A percentile compares a stretch with the other conserved stretches of the same genome.
Evolutionary conservation across 2,888 invertebrate species (phyloP).

Genomic region (Phymatocera aterrima): DNA sequence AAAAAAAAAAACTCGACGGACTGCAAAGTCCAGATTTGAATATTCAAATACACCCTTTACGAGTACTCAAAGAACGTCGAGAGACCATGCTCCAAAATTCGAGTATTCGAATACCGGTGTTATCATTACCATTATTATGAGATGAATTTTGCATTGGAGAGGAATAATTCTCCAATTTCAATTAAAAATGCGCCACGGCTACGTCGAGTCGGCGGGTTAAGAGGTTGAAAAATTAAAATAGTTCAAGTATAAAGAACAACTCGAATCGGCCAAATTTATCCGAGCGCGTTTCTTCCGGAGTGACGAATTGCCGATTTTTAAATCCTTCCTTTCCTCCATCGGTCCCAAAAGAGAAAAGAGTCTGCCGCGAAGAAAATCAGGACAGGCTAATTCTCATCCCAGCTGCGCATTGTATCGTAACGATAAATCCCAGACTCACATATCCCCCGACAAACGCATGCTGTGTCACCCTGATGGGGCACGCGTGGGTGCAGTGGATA

Average conservation of each 20-base stretch:
- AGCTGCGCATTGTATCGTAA: background rate
- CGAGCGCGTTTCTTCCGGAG: background rate
- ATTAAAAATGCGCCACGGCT: slow-evolving; percentile 13
- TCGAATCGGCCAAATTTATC: background rate
- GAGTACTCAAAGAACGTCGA: slow-evolving; percentile 13
- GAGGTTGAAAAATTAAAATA: background rate
- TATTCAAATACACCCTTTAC: slow-evolving; percentile 22
- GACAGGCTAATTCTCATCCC: background rate
- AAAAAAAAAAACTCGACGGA: background rate
- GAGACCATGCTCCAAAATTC: slow-evolving; percentile 3
- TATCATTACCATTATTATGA: slow-evolving; percentile 23
- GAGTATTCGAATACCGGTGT: slow-evolving; percentile 21
- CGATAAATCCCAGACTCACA: background rate
- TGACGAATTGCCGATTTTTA: background rate
- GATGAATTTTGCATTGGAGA: background rate
- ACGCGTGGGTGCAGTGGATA: too few relatives aligned
- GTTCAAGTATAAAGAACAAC: slow-evolving; percentile 1
- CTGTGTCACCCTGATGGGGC: background rate
- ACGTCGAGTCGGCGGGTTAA: background rate
- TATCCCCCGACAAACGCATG: background rate
- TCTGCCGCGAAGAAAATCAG: background rate
- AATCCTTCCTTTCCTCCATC: background rate
- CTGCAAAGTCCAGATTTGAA: background rate
- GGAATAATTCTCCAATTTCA: slow-evolving; percentile 25
- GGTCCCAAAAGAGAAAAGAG: background rate